A percentile compares a stretch with the other conserved stretches of the same genome.
These are phyloP conservation scores for Pandion haliaetus DNA, from an alignment of 2,113 vertebrate genomes.

Conservation along the genomic window DNA sequence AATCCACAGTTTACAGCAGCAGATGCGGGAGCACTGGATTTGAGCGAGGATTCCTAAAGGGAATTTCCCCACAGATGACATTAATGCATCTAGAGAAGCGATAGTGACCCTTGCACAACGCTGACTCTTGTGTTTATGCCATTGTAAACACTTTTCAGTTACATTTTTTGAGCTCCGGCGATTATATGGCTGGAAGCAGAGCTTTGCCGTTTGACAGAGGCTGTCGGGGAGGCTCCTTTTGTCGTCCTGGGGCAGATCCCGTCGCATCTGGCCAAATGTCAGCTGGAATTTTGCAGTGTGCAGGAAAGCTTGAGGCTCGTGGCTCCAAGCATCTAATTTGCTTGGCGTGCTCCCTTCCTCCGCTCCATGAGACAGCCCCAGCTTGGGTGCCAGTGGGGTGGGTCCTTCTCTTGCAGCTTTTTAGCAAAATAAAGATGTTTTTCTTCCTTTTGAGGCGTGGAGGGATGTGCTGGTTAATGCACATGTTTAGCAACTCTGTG, in stretches of 20 bases:
- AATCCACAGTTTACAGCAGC: rapidly evolving
- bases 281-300: background rate
- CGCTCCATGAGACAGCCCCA: rapidly evolving
- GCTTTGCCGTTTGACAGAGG: background rate
- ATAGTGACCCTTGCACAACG: background rate
- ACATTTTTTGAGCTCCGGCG: background rate
- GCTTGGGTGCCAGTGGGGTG: rapidly evolving
- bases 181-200: background rate
- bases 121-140: background rate
- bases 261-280: rapidly evolving
- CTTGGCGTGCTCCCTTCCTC: background rate
- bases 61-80: background rate
- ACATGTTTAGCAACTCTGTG: rapidly evolving
- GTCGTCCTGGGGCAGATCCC: background rate
- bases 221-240: background rate
- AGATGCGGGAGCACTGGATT: background rate
- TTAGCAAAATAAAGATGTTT: background rate
- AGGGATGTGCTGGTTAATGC: background rate
- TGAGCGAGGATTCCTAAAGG: background rate
- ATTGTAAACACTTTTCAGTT: background rate
- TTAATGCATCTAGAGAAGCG: background rate
- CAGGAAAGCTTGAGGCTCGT: background rate
- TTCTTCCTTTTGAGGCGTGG: rapidly evolving
- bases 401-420: background rate
- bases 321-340: background rate